A percentile compares a stretch with the other conserved stretches of the same genome.
Evolutionary conservation across 2,797 vertebrate genomes (phyloP).

Genomic region (Darevskia nairensis): DNA sequence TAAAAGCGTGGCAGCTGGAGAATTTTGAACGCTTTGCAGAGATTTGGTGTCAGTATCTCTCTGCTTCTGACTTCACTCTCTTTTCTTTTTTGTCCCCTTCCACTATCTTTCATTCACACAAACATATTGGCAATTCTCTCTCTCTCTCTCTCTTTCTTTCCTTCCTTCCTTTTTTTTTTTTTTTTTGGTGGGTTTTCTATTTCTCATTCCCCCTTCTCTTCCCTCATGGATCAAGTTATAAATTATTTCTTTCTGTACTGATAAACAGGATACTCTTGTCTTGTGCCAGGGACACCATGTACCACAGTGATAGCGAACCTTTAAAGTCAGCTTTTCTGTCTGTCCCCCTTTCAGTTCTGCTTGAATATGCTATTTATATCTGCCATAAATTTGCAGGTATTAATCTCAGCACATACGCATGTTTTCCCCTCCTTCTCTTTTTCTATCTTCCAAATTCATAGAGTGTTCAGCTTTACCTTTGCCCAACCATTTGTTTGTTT

Average conservation of each 20-base stretch:
- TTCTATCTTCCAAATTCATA: conserved; percentile 12
- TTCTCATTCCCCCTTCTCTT: conserved; percentile 64
- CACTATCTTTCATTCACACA: conserved; percentile 81
- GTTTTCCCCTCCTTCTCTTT: conserved; percentile 47
- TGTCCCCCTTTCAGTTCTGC: conserved; percentile 39
- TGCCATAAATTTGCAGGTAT: conserved; percentile 64
- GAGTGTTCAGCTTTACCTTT: conserved; percentile 44
- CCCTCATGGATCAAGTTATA: conserved; percentile 74
- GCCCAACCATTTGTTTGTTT: conserved; percentile 43
- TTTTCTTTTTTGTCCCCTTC: conserved; percentile 74
- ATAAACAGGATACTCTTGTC: conserved; percentile 70
- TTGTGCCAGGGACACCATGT: conserved; percentile 60
- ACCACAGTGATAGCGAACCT: conserved; percentile 61
- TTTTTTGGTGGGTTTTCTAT: conserved; percentile 63
- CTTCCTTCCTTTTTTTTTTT: conserved; percentile 55
- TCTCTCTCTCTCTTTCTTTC: conserved; percentile 72
- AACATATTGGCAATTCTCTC: conserved; percentile 74
- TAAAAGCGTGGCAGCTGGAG: conserved; percentile 99
- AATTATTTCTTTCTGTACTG: conserved; percentile 75
- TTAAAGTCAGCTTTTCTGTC: conserved; percentile 60
- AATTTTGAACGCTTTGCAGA: conserved; percentile 95
- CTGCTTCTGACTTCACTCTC: conserved; percentile 77
- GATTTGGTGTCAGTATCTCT: conserved; percentile 84
- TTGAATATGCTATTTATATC: conserved; percentile 60
- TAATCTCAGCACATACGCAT: conserved; percentile 27